Conservation (phyloP, 2,113 vertebrate genomes). For the Paramormyrops kingsleyae region DNA sequence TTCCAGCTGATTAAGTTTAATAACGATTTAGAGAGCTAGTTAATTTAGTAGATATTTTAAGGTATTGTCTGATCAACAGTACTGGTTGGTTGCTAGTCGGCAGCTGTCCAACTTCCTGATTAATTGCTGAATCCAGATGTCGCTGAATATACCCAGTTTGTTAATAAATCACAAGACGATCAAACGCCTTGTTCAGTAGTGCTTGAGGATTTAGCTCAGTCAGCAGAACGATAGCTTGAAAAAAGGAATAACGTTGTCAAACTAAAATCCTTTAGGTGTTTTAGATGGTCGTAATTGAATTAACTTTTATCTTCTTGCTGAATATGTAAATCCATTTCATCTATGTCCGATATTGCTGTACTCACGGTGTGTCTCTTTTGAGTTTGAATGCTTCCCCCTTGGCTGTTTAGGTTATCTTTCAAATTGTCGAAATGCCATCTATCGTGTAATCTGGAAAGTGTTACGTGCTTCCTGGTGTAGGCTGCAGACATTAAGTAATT, state of each 20-base stretch:
- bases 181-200: background rate
- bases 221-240: background rate
- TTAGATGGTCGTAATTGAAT: background rate
- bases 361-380: background rate
- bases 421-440: background rate
- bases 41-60: background rate
- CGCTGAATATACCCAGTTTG: background rate
- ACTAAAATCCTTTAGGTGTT: background rate
- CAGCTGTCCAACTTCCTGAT: background rate
- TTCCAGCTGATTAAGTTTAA: background rate
- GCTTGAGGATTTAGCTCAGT: background rate
- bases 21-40: background rate
- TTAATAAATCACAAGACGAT: background rate
- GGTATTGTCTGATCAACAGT: background rate
- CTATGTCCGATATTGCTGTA: background rate
- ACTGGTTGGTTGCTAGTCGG: background rate
- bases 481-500: background rate
- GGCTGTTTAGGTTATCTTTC: background rate
- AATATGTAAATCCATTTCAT: background rate
- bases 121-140: background rate
- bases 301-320: background rate
- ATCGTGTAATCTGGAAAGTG: background rate
- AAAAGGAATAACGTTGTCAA: background rate
- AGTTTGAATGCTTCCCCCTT: background rate
- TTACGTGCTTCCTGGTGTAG: background rate